Percentiles rank a stretch among this genome's conserved stretches.
Conservation (phyloP, 2,113 vertebrate genomes). For the Rousettus leschenaultii region DNA sequence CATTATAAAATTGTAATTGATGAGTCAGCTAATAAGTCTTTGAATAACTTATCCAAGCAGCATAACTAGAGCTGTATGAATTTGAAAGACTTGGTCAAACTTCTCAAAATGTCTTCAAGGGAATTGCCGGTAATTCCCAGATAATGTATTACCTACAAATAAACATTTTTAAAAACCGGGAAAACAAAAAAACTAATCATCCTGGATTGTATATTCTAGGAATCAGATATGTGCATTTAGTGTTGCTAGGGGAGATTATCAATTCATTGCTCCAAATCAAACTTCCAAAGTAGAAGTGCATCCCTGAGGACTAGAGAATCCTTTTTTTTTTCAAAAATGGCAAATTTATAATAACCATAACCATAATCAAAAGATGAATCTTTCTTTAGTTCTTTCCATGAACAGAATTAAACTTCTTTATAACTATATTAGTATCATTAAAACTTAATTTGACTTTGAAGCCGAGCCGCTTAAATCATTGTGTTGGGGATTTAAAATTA, state of each 20-base stretch:
- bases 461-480: not conserved
- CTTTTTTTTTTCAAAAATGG: not conserved
- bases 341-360: not conserved
- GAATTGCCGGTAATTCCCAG: not conserved
- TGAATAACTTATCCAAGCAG: not conserved
- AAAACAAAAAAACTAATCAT: not conserved
- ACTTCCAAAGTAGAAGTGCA: not conserved
- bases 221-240: not conserved
- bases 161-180: not conserved
- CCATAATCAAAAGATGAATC: not conserved
- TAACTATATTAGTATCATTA: not conserved
- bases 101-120: not conserved
- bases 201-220: not conserved
- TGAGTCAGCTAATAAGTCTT: not conserved
- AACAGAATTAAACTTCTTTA: not conserved
- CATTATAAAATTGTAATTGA: not conserved
- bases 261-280: not conserved
- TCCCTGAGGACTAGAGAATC: not conserved
- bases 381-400: not conserved
- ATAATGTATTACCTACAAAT: not conserved
- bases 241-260: not conserved
- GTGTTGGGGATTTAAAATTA: conserved; percentile 25
- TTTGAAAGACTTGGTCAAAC: not conserved
- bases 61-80: not conserved
- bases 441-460: not conserved